These are phyloP conservation scores for Achroia grisella DNA, from an alignment of 1,140 invertebrate genomes.

Conservation along the genomic window DNA sequence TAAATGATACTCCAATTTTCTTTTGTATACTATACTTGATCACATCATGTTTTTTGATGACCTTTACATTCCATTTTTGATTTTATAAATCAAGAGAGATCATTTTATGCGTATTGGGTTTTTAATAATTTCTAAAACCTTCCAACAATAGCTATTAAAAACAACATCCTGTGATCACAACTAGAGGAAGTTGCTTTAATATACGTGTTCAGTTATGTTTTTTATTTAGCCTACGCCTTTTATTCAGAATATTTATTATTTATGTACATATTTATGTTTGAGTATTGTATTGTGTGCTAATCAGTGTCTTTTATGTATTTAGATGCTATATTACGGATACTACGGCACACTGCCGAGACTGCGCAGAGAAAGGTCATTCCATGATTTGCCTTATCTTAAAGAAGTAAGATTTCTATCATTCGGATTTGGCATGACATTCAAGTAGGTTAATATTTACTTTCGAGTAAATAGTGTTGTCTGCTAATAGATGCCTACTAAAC, in stretches of 20 bases:
- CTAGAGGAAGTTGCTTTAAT: neutral
- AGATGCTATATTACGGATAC: slow-evolving; percentile 80
- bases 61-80: no score
- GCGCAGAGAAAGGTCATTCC: slow-evolving; percentile 81
- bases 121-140: no score
- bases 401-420: slow-evolving; percentile 72
- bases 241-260: neutral
- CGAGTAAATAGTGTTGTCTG: no score
- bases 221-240: neutral
- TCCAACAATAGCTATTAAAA: neutral
- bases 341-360: slow-evolving; percentile 80
- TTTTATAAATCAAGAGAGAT: no score
- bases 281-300: slow-evolving; percentile 15
- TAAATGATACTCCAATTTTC: no score
- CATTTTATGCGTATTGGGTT: no score
- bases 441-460: no score
- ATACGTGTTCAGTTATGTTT: neutral
- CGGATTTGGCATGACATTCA: slow-evolving; percentile 36
- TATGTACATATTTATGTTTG: neutral
- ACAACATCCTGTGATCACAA: neutral
- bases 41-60: no score
- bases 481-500: no score
- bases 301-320: slow-evolving; percentile 45
- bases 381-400: slow-evolving; percentile 79
- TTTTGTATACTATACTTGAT: no score